phyloP scores from a whole-genome alignment of 2,113 vertebrate genomes.

The Nanorana parkeri region DNA sequence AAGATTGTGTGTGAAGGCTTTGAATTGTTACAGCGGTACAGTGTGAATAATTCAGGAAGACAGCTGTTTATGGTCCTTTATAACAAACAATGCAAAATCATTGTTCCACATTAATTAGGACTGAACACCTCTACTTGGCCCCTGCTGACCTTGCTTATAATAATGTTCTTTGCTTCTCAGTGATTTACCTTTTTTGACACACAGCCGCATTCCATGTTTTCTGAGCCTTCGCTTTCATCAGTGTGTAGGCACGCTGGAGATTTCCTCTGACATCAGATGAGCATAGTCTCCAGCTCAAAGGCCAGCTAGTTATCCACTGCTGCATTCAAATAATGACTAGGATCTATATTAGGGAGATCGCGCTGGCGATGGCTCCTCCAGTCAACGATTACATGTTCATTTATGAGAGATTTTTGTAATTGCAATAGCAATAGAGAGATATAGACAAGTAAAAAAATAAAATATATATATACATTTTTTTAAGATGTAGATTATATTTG shows the following conservation, averaged over 20 bases:
- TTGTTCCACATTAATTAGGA: slow-evolving; percentile 24
- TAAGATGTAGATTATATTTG: too few relatives aligned
- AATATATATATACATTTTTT: too few relatives aligned
- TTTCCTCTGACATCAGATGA: neutral
- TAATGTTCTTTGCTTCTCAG: neutral
- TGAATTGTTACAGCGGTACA: slow-evolving; percentile 6
- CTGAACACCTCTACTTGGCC: neutral
- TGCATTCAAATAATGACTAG: neutral
- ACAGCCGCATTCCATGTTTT: neutral
- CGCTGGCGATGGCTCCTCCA: too few relatives aligned
- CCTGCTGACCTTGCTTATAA: slow-evolving; percentile 9
- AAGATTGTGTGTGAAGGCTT: slow-evolving; percentile 18
- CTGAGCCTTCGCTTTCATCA: neutral
- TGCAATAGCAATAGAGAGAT: too few relatives aligned
- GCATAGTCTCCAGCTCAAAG: neutral
- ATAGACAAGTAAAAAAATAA: too few relatives aligned
- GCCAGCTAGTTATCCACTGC: neutral
- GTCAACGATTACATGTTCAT: too few relatives aligned
- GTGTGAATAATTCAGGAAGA: slow-evolving; percentile 38
- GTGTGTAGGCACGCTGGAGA: slow-evolving; percentile 11
- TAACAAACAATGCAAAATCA: slow-evolving; percentile 18
- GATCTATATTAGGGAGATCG: too few relatives aligned
- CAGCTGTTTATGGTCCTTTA: slow-evolving; percentile 42
- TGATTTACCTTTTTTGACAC: slow-evolving; percentile 19
- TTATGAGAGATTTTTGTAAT: too few relatives aligned